These are phyloP conservation scores for Callospermophilus lateralis DNA, from an alignment of 2,113 vertebrate species.

Conservation along the genomic window DNA sequence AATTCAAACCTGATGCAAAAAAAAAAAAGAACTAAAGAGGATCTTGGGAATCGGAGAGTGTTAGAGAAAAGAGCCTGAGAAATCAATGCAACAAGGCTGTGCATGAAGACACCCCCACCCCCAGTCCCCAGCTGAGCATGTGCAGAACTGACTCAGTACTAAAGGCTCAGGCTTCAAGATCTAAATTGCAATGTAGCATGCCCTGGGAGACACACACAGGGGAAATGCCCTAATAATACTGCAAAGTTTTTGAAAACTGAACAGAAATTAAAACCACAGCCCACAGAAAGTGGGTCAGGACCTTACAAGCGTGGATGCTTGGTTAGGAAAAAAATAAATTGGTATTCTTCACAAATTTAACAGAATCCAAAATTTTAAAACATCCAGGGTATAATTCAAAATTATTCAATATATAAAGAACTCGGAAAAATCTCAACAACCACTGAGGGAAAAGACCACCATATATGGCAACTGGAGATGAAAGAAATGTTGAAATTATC, in stretches of 20 bases:
- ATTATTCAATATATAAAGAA: neutral
- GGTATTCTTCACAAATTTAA: neutral
- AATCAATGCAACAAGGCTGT: neutral
- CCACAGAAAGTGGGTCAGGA: neutral
- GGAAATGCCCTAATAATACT: neutral
- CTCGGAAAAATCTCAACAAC: slow-evolving; percentile 12
- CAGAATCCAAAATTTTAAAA: slow-evolving; percentile 16
- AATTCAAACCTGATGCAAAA: no score
- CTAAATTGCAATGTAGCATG: fast-evolving
- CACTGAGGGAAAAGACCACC: neutral
- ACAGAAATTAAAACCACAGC: neutral
- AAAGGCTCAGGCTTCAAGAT: neutral
- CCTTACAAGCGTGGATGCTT: neutral
- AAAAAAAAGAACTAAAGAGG: neutral
- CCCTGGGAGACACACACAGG: neutral
- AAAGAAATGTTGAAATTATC: neutral
- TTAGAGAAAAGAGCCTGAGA: neutral
- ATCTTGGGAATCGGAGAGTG: neutral
- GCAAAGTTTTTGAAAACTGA: slow-evolving; percentile 26
- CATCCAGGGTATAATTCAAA: neutral
- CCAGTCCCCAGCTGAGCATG: neutral
- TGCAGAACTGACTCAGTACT: neutral
- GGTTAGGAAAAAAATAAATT: neutral
- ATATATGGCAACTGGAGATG: neutral
- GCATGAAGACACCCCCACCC: neutral